Conservation (phyloP, 2,113 vertebrate genomes). For the Anser cygnoides region DNA sequence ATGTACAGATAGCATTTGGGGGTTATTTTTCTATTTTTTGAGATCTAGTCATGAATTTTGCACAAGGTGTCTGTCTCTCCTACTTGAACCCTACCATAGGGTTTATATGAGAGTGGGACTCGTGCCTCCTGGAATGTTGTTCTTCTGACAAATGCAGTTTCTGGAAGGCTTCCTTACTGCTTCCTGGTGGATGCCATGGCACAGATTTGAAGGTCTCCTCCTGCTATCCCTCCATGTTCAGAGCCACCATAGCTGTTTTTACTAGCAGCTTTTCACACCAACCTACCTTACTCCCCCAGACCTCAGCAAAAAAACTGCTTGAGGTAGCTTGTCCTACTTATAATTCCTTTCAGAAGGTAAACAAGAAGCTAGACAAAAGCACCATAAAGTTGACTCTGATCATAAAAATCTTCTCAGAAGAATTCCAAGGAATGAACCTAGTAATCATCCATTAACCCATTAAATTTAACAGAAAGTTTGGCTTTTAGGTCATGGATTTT, state of each 20-base stretch:
- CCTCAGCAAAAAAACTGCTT: not conserved
- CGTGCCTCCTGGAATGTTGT: not conserved
- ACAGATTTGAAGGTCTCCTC: not conserved
- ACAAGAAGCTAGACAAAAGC: not conserved
- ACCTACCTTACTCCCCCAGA: not conserved
- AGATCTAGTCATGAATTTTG: not conserved
- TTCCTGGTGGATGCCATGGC: not conserved
- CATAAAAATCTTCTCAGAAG: constrained; percentile 4
- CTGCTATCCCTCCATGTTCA: not conserved
- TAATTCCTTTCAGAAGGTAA: not conserved
- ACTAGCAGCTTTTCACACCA: not conserved
- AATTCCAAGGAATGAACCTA: constrained; percentile 21
- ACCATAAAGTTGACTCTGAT: not conserved
- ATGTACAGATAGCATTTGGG: not conserved
- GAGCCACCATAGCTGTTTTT: not conserved
- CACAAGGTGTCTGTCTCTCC: not conserved
- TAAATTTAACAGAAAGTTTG: not conserved
- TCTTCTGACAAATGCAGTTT: not conserved
- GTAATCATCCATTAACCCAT: not conserved
- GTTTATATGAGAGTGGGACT: not conserved
- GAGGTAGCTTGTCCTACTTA: not conserved
- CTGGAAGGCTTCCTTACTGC: not conserved
- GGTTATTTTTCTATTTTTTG: not conserved
- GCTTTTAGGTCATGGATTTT: not conserved
- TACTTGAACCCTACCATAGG: not conserved